These are phyloP conservation scores for Latrodectus elegans DNA, from an alignment of 2,888 invertebrate species.

Conservation along the genomic window DNA sequence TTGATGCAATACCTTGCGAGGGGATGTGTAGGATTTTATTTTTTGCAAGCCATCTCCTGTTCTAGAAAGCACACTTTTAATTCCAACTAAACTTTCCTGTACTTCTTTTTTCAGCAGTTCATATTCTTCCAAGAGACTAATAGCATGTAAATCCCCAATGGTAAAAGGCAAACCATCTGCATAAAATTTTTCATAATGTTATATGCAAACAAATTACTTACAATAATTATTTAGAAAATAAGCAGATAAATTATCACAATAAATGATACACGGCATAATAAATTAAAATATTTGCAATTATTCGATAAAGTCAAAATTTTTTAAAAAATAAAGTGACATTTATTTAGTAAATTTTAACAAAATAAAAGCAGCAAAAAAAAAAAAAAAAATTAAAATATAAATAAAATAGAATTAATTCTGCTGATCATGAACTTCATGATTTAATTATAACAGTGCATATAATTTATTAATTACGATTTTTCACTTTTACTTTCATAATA, in stretches of 20 bases:
- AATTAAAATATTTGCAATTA: too few species aligned
- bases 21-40: constrained; percentile 41
- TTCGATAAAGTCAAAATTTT: too few species aligned
- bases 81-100: constrained; percentile 72
- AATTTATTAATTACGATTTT: too few species aligned
- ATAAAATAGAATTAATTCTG: background rate
- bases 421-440: too few species aligned
- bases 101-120: constrained; percentile 74
- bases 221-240: too few species aligned
- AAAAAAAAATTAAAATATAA: background rate
- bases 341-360: background rate
- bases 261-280: too few species aligned
- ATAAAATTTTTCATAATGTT: too few species aligned
- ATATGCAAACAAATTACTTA: too few species aligned
- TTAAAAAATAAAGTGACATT: too few species aligned
- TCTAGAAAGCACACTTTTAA: constrained; percentile 73
- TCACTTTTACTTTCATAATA: too few species aligned
- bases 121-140: constrained; percentile 74
- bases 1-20: constrained; percentile 43
- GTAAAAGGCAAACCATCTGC: constrained; percentile 3
- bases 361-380: background rate
- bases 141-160: constrained; percentile 72
- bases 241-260: too few species aligned
- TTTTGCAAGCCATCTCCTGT: constrained; percentile 72
- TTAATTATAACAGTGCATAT: too few species aligned